Percentiles rank a stretch among this genome's conserved stretches.
phyloP scores from a whole-genome alignment of 2,888 invertebrate genomes.

The Thyatira batis region DNA sequence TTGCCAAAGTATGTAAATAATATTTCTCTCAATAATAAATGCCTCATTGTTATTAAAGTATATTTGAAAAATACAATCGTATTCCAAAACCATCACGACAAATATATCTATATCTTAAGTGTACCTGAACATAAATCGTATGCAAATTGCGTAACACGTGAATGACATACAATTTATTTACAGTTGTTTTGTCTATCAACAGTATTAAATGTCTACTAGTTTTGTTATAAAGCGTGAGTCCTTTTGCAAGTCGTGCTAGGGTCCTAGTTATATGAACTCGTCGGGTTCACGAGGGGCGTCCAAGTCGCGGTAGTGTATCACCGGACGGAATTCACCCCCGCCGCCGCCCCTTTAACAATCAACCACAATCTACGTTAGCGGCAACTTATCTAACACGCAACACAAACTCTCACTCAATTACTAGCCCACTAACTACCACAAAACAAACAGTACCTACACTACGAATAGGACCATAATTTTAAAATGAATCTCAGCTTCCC shows the following conservation, averaged over 20 bases:
- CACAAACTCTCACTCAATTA: slow-evolving; percentile 28
- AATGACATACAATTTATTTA: slow-evolving; percentile 17
- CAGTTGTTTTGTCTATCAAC: slow-evolving; percentile 20
- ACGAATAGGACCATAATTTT: slow-evolving; percentile 12
- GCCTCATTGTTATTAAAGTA: background rate
- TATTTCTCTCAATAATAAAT: background rate
- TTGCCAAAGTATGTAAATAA: background rate
- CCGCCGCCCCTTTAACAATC: slow-evolving; percentile 87
- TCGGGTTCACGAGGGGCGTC: slow-evolving; percentile 96
- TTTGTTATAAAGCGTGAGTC: slow-evolving; percentile 30
- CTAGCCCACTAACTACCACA: slow-evolving; percentile 28
- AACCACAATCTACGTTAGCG: slow-evolving; percentile 47
- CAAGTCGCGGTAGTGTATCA: slow-evolving; percentile 96
- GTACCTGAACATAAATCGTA: slow-evolving; percentile 9
- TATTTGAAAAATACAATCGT: slow-evolving; percentile 28
- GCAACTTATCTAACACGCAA: slow-evolving; percentile 29
- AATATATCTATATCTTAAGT: slow-evolving; percentile 18
- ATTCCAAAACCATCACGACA: slow-evolving; percentile 10
- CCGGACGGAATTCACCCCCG: slow-evolving; percentile 89
- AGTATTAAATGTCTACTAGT: slow-evolving; percentile 17
- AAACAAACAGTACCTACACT: slow-evolving; percentile 4
- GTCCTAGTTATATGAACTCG: slow-evolving; percentile 86
- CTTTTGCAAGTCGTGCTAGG: slow-evolving; percentile 39
- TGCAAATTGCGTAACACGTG: slow-evolving; percentile 14
- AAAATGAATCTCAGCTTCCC: slow-evolving; percentile 68